phyloP scores from a whole-genome alignment of 2,113 vertebrate genomes.

The Columba livia region DNA sequence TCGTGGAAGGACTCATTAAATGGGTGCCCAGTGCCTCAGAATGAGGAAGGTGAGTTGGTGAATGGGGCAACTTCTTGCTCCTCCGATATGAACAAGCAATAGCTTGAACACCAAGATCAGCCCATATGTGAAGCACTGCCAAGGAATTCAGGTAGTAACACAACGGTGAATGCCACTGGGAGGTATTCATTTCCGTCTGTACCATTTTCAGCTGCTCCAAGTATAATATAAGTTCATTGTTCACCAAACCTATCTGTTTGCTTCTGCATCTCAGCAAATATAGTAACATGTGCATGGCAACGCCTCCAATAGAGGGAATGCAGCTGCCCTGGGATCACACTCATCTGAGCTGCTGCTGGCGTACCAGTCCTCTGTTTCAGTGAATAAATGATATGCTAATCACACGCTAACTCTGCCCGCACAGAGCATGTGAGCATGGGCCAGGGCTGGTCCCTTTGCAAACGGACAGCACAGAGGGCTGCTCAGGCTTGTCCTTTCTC shows the following conservation, averaged over 20 bases:
- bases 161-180: not conserved
- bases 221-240: not conserved
- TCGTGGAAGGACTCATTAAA: not conserved
- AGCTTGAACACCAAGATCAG: rapidly evolving
- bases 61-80: not conserved
- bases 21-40: not conserved
- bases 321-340: rapidly evolving
- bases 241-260: not conserved
- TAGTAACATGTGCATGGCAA: rapidly evolving
- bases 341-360: not conserved
- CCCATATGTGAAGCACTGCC: rapidly evolving
- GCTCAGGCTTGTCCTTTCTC: not conserved
- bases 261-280: not conserved
- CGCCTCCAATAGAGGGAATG: rapidly evolving
- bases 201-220: not conserved
- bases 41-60: not conserved
- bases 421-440: not conserved
- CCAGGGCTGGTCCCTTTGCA: not conserved
- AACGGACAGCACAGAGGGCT: not conserved
- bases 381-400: not conserved
- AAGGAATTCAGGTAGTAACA: rapidly evolving
- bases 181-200: not conserved
- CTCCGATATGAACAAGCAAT: not conserved
- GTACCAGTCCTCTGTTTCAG: not conserved
- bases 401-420: not conserved